Conservation (phyloP, 2,113 vertebrate genomes). For the Hucho hucho region DNA sequence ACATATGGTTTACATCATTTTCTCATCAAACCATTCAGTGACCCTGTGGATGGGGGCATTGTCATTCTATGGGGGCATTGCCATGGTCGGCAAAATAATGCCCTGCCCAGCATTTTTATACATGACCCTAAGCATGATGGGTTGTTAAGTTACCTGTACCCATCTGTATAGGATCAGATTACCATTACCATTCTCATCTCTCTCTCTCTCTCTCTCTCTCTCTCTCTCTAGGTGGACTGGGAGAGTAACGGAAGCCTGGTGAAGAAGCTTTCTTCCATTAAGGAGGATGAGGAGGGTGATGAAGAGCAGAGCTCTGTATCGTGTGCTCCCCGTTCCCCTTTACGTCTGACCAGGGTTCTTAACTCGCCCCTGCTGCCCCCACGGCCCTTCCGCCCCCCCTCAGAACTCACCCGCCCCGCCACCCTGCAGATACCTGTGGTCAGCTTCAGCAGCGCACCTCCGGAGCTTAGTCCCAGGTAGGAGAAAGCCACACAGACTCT, state of each 20-base stretch:
- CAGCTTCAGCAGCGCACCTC: constrained; percentile 69
- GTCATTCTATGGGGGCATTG: too few relatives aligned
- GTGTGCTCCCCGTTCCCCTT: constrained; percentile 65
- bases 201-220: not conserved
- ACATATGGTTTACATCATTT: too few relatives aligned
- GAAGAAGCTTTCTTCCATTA: constrained; percentile 80
- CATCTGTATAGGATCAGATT: too few relatives aligned
- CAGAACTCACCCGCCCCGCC: constrained; percentile 64
- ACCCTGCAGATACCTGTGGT: constrained; percentile 78
- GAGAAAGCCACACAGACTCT: not conserved
- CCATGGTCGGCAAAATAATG: too few relatives aligned
- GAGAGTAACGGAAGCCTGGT: constrained; percentile 78
- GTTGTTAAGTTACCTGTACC: too few relatives aligned
- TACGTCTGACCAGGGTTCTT: constrained; percentile 68
- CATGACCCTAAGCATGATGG: too few relatives aligned
- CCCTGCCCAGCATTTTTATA: too few relatives aligned
- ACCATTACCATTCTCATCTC: not conserved
- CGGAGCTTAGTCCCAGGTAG: constrained; percentile 80
- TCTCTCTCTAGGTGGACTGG: constrained; percentile 69
- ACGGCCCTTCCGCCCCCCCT: constrained; percentile 66
- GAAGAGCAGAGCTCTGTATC: constrained; percentile 69
- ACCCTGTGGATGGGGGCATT: too few relatives aligned
- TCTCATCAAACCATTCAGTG: too few relatives aligned
- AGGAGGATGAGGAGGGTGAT: constrained; percentile 78
- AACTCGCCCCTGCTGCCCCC: constrained; percentile 72